These are phyloP conservation scores for Sapajus apella DNA, from an alignment of 2,113 vertebrate species.

Conservation along the genomic window DNA sequence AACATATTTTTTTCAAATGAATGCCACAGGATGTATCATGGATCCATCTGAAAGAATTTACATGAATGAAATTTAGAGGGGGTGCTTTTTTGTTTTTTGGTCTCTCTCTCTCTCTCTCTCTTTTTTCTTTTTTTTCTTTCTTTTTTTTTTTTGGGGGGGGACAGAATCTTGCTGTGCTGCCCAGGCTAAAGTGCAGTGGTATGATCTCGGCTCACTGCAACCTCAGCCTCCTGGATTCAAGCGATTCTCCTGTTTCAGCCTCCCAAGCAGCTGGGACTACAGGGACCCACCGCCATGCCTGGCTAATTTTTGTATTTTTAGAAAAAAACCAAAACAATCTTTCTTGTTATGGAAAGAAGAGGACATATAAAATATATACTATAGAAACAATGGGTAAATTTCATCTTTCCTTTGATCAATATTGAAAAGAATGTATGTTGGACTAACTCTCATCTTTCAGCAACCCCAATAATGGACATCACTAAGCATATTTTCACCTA, in stretches of 20 bases:
- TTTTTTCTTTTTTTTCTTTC: too few species aligned
- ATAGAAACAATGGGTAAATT: neutral
- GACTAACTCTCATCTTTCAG: neutral
- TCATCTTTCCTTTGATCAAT: neutral
- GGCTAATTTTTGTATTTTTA: too few species aligned
- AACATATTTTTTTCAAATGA: neutral
- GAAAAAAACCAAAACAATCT: neutral
- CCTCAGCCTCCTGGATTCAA: too few species aligned
- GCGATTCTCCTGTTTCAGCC: too few species aligned
- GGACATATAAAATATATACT: neutral
- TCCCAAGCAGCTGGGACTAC: too few species aligned
- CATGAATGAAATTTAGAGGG: neutral
- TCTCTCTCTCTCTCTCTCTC: neutral
- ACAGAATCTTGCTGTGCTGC: too few species aligned
- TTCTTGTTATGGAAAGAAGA: neutral
- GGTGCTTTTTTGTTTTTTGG: neutral
- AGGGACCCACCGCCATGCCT: too few species aligned
- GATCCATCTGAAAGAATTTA: neutral
- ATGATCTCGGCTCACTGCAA: too few species aligned
- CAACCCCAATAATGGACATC: accelerated
- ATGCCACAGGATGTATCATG: neutral
- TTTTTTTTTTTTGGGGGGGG: too few species aligned
- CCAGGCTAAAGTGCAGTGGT: too few species aligned
- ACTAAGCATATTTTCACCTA: neutral
- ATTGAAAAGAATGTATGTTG: neutral